Evolutionary conservation across 2,888 invertebrate species (phyloP), one percentile per base, ranked within the genome.

Genomic region (Conus canariensis): DNA sequence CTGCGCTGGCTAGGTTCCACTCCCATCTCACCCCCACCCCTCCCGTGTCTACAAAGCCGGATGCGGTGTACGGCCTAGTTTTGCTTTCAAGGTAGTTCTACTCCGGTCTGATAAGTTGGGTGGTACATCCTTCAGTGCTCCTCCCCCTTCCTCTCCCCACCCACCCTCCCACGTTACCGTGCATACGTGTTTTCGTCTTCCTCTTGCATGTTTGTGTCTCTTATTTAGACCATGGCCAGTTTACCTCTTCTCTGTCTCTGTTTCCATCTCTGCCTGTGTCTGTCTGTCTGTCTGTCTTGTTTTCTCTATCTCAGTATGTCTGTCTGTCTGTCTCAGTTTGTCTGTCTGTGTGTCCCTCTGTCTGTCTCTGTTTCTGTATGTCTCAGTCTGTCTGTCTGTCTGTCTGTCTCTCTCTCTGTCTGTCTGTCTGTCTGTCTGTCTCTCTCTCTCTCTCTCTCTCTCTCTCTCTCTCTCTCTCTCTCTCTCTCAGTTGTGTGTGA

Each of bases 381-480:
- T 19, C 12, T 70, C 16, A 12, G 70, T 70, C 1, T 70, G 70
- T 70, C 16, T 70, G 70, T 70, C 19, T 70, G 70, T 70, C 19
- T 70, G 70, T 70, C 19, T 70, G 7, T 6, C 70, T 5, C 70
- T 70, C 4, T 70, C 70, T 70, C 70, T 5, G 16, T 70, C 8
- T 70, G 7, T 70, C 70, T 70, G 16, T 5, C 70, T 70, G 16
- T 70, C 19, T 70, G 16, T 70, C 70, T 70, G 6, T 70, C 19
- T 70, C 70, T 70, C 70, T 70, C 70, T 70, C 19, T 70, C 70
- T 70, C 70, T 70, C 70, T 70, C 19, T 70, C 70, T 70, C 70
- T 70, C 70, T 70, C 19, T 70, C 70, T 70, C 70, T 70, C 70
- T 70, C 70, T 70, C 70, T 70, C 70, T 70, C 70, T 70, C 70